Evolutionary conservation across 2,113 vertebrate genomes (phyloP).

Genomic region (Rutilus rutilus): DNA sequence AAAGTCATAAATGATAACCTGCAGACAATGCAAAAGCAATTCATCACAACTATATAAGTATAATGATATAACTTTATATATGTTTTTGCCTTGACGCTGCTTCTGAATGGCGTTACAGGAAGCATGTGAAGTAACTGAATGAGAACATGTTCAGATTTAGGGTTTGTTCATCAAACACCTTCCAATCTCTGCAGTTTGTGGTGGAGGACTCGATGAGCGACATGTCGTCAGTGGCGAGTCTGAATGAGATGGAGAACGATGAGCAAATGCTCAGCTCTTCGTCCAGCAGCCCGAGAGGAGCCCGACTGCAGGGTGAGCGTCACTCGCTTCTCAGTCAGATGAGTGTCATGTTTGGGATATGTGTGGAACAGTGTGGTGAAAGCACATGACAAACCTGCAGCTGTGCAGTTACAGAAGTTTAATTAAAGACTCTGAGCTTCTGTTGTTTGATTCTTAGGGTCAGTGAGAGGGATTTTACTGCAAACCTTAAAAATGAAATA

Average conservation of each 20-base stretch:
- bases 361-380: too few species aligned
- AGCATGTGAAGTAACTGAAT: neutral
- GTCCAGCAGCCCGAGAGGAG: constrained; percentile 48
- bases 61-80: too few species aligned
- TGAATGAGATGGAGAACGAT: constrained; percentile 64
- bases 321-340: constrained; percentile 15
- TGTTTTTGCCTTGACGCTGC: neutral
- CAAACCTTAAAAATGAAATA: too few species aligned
- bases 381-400: neutral
- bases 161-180: neutral
- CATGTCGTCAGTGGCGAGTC: constrained; percentile 63
- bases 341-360: neutral
- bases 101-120: neutral
- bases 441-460: neutral
- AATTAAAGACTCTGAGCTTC: neutral
- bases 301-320: constrained; percentile 58
- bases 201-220: constrained; percentile 66
- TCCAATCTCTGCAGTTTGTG: constrained; percentile 54
- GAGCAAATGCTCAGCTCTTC: constrained; percentile 57
- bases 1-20: neutral
- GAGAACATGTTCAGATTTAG: neutral
- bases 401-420: neutral
- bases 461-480: neutral
- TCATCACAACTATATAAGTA: neutral
- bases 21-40: neutral